These are phyloP conservation scores for Hylia prasina DNA, from an alignment of 2,113 vertebrate genomes.

Conservation along the genomic window DNA sequence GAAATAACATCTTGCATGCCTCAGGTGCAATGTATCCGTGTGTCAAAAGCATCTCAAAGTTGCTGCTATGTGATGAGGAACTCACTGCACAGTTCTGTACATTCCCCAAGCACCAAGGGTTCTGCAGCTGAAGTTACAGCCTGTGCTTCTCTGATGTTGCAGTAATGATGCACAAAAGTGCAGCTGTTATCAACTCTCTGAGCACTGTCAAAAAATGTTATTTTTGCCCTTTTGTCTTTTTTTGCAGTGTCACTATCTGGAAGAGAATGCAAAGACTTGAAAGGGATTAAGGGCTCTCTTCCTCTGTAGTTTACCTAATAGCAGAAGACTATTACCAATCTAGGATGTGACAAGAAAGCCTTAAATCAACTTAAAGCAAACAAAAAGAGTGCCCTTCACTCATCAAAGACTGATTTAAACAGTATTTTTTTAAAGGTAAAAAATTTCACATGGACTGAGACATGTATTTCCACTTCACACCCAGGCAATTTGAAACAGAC, in stretches of 20 bases:
- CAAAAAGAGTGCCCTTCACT: neutral
- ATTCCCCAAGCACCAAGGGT: neutral
- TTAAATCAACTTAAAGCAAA: neutral
- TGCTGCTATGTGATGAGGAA: neutral
- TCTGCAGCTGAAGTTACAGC: neutral
- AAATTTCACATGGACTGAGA: neutral
- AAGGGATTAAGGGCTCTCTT: neutral
- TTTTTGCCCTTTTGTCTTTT: neutral
- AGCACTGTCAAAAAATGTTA: neutral
- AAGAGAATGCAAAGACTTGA: neutral
- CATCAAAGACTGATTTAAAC: neutral
- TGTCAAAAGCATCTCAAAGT: neutral
- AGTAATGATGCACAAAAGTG: neutral
- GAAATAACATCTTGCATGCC: neutral
- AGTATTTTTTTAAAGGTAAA: neutral
- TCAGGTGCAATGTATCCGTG: neutral
- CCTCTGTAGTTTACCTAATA: neutral
- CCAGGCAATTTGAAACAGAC: neutral
- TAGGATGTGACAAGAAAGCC: neutral
- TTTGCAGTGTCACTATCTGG: neutral
- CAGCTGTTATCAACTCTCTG: neutral
- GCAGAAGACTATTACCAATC: neutral
- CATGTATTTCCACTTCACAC: neutral
- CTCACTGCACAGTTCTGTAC: neutral
- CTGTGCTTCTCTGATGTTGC: neutral